Evolutionary conservation across 1,140 invertebrate species (phyloP).

Genomic region (Psix sp.): DNA sequence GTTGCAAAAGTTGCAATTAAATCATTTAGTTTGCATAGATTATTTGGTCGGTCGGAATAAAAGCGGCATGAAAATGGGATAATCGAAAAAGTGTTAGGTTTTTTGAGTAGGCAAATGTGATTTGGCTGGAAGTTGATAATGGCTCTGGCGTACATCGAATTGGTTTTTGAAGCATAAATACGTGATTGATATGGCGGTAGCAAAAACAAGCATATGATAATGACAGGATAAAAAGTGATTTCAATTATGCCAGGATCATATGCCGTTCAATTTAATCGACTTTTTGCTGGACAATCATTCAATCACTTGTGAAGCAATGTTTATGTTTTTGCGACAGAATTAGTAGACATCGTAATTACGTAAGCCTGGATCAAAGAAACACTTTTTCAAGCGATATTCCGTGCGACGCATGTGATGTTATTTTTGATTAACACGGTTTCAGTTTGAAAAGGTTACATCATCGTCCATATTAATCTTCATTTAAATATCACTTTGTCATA

Average conservation of each 20-base stretch:
- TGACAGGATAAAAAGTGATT: constrained; percentile 3
- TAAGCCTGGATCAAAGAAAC: constrained; percentile 20
- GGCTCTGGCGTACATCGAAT: too few relatives aligned
- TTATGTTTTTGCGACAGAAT: constrained; percentile 3
- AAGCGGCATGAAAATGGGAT: too few relatives aligned
- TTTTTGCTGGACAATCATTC: constrained; percentile 5
- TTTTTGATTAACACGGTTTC: constrained; percentile 21
- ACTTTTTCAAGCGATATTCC: constrained; percentile 22
- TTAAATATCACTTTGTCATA: constrained; percentile 2
- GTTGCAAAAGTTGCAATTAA: too few relatives aligned
- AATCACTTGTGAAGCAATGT: constrained; percentile 5
- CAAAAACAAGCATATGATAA: too few relatives aligned
- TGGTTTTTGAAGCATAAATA: too few relatives aligned
- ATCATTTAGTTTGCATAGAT: too few relatives aligned
- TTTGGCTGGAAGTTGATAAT: too few relatives aligned
- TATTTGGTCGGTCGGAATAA: too few relatives aligned
- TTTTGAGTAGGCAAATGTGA: too few relatives aligned
- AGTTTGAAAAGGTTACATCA: constrained; percentile 3
- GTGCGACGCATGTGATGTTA: constrained; percentile 26
- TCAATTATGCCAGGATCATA: constrained; percentile 5
- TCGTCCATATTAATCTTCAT: constrained; percentile 10
- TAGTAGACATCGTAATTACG: background rate
- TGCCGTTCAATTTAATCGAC: constrained; percentile 3
- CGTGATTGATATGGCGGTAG: too few relatives aligned
- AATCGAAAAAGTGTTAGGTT: too few relatives aligned